Conservation (phyloP, 2,113 vertebrate genomes). For the Chloropsis cyanopogon region DNA sequence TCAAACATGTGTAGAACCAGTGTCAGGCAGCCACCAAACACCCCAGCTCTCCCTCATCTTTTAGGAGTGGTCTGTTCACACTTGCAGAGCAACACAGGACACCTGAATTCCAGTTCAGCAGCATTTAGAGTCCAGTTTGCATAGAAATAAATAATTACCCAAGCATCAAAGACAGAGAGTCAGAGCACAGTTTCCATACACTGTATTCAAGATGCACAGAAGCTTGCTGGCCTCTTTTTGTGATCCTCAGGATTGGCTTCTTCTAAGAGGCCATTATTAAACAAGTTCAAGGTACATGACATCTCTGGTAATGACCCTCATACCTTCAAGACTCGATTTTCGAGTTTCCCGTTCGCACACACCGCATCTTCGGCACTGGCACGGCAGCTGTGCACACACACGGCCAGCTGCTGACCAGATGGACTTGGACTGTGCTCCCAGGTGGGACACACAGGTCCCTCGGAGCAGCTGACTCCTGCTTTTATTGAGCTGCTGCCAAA, state of each 20-base stretch:
- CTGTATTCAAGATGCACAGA: not conserved
- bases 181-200: not conserved
- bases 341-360: accelerated
- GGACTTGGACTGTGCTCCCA: not conserved
- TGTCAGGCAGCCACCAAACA: not conserved
- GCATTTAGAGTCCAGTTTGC: not conserved
- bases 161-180: not conserved
- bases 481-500: not conserved
- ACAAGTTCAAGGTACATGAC: not conserved
- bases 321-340: not conserved
- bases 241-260: not conserved
- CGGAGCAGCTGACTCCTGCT: not conserved
- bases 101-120: not conserved
- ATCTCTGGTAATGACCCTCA: not conserved
- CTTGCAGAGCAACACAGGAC: not conserved
- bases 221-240: not conserved
- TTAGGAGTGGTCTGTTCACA: not conserved
- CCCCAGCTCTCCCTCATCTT: not conserved
- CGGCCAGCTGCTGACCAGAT: not conserved
- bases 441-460: not conserved
- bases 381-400: not conserved
- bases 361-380: not conserved
- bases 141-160: not conserved
- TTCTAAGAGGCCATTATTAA: not conserved
- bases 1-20: accelerated